Evolutionary conservation across 2,888 invertebrate genomes (phyloP).

Genomic region (Dermolepida albohirtum): DNA sequence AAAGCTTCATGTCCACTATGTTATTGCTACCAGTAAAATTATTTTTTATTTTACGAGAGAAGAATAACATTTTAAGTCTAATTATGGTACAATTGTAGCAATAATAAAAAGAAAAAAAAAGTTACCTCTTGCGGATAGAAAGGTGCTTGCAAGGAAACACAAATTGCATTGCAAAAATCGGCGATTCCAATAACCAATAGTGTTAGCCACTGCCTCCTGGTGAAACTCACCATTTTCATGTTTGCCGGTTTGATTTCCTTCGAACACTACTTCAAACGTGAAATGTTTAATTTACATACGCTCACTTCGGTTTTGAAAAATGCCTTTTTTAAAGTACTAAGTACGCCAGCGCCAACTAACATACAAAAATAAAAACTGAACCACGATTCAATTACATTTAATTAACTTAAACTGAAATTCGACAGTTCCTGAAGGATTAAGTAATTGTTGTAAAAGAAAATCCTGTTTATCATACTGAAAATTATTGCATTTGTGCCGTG

Average conservation of each 20-base stretch:
- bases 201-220: slow-evolving; percentile 81
- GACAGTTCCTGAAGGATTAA: slow-evolving; percentile 60
- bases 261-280: slow-evolving; percentile 1
- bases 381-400: background rate
- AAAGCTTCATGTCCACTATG: too few species aligned
- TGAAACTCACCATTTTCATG: slow-evolving; percentile 72
- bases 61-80: too few species aligned
- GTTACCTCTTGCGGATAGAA: slow-evolving; percentile 87
- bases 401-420: slow-evolving; percentile 51
- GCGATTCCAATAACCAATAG: slow-evolving; percentile 83
- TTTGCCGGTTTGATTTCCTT: slow-evolving; percentile 9
- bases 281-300: background rate
- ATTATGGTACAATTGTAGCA: too few species aligned
- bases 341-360: background rate
- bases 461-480: slow-evolving; percentile 58
- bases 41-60: too few species aligned
- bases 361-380: background rate
- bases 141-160: slow-evolving; percentile 86
- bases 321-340: too few species aligned
- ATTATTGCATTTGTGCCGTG: background rate
- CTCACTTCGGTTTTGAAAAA: background rate
- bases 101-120: slow-evolving; percentile 22
- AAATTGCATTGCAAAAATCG: slow-evolving; percentile 86
- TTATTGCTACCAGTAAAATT: too few species aligned
- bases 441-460: slow-evolving; percentile 60